Evolutionary conservation across 2,113 vertebrate genomes (phyloP).

Genomic region (Hippolais icterina): DNA sequence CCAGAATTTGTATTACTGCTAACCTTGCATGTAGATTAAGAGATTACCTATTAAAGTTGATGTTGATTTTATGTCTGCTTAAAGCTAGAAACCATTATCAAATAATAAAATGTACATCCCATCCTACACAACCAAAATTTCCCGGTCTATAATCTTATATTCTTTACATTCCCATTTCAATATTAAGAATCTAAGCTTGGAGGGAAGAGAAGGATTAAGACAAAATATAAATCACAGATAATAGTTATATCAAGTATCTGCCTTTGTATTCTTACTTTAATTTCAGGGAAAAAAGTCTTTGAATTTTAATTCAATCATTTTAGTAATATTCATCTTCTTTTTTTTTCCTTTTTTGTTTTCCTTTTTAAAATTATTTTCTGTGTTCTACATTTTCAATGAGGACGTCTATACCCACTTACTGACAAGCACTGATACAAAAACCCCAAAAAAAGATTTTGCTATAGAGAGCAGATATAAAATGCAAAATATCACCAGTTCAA

Average conservation of each 20-base stretch:
- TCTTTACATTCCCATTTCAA: neutral
- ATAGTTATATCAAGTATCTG: neutral
- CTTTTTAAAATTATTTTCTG: neutral
- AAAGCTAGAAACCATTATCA: neutral
- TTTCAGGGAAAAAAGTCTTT: neutral
- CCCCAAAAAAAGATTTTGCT: neutral
- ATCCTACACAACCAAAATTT: neutral
- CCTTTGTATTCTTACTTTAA: neutral
- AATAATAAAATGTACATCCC: neutral
- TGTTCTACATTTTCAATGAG: neutral
- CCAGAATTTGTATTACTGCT: neutral
- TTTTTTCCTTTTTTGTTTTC: too few species aligned
- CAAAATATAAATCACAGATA: neutral
- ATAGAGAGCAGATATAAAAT: neutral
- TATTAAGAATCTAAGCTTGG: neutral
- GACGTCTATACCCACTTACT: neutral
- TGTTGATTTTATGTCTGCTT: neutral
- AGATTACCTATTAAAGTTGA: neutral
- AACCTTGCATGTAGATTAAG: neutral
- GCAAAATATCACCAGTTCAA: neutral
- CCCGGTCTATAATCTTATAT: neutral
- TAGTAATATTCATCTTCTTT: neutral
- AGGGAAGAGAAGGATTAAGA: neutral
- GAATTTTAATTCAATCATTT: neutral
- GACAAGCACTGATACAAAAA: neutral